A percentile compares a stretch with the other conserved stretches of the same genome.
These are phyloP conservation scores for Arge pagana DNA, from an alignment of 2,888 invertebrate genomes.

Conservation along the genomic window DNA sequence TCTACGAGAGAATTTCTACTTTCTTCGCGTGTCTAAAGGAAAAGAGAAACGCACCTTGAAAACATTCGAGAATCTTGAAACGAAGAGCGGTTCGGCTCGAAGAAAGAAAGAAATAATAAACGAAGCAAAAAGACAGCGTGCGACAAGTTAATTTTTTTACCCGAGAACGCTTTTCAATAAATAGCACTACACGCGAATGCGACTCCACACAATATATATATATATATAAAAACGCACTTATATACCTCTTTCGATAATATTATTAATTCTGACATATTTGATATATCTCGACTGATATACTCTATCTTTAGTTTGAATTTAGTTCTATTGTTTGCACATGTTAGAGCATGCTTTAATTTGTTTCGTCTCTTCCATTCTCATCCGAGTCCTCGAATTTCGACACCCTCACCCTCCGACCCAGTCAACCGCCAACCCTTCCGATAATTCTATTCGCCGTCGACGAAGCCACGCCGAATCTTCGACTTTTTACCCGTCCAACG, in stretches of 20 bases:
- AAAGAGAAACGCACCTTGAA: no score
- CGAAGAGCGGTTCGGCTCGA: no score
- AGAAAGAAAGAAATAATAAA: no score
- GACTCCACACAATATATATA: neutral
- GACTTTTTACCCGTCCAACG: neutral
- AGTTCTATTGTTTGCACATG: constrained; percentile 59
- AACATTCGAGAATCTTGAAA: no score
- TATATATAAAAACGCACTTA: constrained; percentile 16
- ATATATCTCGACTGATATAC: constrained; percentile 49
- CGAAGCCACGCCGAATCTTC: constrained; percentile 7
- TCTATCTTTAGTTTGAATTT: constrained; percentile 58
- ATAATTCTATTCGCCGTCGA: constrained; percentile 1
- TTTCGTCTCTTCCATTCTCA: constrained; percentile 33
- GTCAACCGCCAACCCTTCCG: neutral
- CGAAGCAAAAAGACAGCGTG: constrained; percentile 3
- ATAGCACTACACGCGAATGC: constrained; percentile 11
- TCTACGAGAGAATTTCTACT: no score
- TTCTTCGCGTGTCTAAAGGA: no score
- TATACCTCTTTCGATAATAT: constrained; percentile 40
- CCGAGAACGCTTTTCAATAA: neutral
- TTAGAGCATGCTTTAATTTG: constrained; percentile 57
- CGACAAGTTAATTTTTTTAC: neutral
- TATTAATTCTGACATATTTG: constrained; percentile 31
- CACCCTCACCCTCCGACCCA: neutral
- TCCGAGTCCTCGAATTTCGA: constrained; percentile 10